These are phyloP conservation scores for Megalopta genalis DNA, from an alignment of 1,140 invertebrate species.

Conservation along the genomic window DNA sequence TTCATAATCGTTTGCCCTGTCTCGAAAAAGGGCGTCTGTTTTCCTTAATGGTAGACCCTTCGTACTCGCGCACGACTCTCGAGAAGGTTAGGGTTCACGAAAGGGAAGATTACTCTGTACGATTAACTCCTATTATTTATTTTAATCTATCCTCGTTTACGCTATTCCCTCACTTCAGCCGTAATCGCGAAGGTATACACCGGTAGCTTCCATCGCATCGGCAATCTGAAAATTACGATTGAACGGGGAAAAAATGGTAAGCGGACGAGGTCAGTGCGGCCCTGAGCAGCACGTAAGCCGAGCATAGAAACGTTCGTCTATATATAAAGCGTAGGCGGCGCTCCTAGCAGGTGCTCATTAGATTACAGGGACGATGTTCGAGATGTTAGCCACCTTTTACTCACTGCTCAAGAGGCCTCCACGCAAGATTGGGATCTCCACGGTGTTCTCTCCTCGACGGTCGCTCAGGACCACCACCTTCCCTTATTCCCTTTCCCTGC, in stretches of 20 bases:
- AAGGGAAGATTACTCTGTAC: no score
- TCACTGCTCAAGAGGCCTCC: constrained; percentile 75
- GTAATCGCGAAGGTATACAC: no score
- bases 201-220: no score
- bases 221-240: no score
- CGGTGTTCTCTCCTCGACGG: constrained; percentile 55
- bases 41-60: no score
- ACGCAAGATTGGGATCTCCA: constrained; percentile 73
- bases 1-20: no score
- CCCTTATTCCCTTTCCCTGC: constrained; percentile 36
- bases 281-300: constrained; percentile 42
- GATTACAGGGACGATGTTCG: constrained; percentile 77
- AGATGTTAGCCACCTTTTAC: constrained; percentile 77
- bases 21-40: no score
- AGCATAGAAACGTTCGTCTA: constrained; percentile 66
- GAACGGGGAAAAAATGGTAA: background rate
- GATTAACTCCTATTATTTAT: no score
- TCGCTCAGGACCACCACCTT: constrained; percentile 41
- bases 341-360: constrained; percentile 77
- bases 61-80: no score
- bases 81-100: no score
- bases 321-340: constrained; percentile 73
- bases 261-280: constrained; percentile 34
- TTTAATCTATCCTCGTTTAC: no score
- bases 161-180: no score